These are phyloP conservation scores for Urocolius indicus DNA, from an alignment of 2,113 vertebrate genomes.

Conservation along the genomic window DNA sequence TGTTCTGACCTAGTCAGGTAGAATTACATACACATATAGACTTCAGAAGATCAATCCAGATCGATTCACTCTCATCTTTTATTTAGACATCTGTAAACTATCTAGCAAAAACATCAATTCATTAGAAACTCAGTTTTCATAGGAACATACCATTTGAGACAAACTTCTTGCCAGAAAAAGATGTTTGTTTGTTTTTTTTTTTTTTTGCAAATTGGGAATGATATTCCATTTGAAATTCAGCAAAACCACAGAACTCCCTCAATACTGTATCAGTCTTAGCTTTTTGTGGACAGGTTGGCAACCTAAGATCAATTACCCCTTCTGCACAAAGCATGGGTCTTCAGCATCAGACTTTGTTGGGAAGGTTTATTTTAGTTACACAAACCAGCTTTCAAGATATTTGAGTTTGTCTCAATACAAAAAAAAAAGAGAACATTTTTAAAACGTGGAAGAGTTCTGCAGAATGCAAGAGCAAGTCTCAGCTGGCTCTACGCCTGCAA, in stretches of 20 bases:
- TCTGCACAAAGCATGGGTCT: neutral
- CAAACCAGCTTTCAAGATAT: neutral
- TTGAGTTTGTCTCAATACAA: neutral
- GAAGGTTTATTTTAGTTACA: neutral
- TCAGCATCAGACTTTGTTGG: neutral
- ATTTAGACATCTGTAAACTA: neutral
- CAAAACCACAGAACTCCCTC: neutral
- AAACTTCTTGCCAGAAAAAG: neutral
- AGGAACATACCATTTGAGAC: neutral
- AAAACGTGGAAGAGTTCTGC: neutral
- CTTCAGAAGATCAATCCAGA: neutral
- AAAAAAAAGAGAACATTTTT: neutral
- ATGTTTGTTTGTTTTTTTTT: neutral
- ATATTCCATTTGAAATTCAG: neutral
- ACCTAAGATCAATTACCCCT: neutral
- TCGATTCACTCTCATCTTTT: neutral
- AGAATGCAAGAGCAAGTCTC: neutral
- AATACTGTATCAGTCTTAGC: neutral
- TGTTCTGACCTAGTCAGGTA: neutral
- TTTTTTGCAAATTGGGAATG: neutral
- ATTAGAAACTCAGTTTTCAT: neutral
- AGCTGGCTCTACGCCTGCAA: neutral
- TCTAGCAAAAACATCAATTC: neutral
- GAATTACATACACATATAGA: neutral
- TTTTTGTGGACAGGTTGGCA: neutral